Evolutionary conservation across 2,888 invertebrate genomes (phyloP).

Genomic region (Cephus pulcher): DNA sequence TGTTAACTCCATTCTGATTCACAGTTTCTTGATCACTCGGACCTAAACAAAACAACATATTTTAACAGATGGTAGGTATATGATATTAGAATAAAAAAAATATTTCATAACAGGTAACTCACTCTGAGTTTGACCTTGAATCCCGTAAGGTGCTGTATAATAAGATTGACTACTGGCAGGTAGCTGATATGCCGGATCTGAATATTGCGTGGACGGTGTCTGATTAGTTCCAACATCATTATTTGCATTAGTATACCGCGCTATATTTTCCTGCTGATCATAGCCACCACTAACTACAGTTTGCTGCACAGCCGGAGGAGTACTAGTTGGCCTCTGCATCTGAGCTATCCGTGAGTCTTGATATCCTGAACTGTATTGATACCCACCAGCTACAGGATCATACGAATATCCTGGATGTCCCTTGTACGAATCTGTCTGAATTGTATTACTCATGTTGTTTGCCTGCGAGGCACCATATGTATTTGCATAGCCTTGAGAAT

Average conservation of each 20-base stretch:
- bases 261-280: constrained; percentile 36
- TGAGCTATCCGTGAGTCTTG: constrained; percentile 63
- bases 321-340: constrained; percentile 15
- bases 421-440: constrained; percentile 55
- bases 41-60: constrained; percentile 24
- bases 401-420: constrained; percentile 75
- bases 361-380: constrained; percentile 75
- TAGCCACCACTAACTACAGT: constrained; percentile 21
- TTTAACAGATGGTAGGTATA: background rate
- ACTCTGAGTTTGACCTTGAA: constrained; percentile 49
- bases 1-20: constrained; percentile 27
- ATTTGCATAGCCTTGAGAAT: constrained; percentile 38
- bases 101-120: background rate
- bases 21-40: constrained; percentile 8
- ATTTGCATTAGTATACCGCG: constrained; percentile 55
- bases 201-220: constrained; percentile 53
- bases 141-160: constrained; percentile 68
- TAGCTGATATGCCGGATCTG: constrained; percentile 26
- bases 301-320: constrained; percentile 50
- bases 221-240: constrained; percentile 50
- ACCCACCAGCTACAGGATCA: constrained; percentile 70
- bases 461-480: constrained; percentile 29
- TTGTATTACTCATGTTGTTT: background rate
- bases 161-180: constrained; percentile 47
- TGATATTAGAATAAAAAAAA: background rate